Evolutionary conservation across 2,888 invertebrate genomes (phyloP).

Genomic region (Atherix ibis): DNA sequence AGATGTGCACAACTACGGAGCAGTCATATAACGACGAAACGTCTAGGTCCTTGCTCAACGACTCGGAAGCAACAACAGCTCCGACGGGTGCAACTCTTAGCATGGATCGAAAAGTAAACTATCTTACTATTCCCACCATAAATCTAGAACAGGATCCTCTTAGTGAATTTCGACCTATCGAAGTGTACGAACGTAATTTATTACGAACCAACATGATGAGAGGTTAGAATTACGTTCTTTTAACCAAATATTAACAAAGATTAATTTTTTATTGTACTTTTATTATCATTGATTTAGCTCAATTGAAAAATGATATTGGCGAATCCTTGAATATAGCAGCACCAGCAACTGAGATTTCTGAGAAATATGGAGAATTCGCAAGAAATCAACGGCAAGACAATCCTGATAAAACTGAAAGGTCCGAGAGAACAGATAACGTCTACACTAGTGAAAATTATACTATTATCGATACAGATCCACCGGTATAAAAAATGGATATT

Average conservation of each 20-base stretch:
- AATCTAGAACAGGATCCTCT: constrained; percentile 27
- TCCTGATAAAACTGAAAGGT: neutral
- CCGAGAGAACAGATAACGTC: constrained; percentile 20
- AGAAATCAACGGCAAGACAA: too few relatives aligned
- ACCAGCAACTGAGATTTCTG: constrained; percentile 1
- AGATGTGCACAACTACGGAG: neutral
- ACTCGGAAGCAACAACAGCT: constrained; percentile 14
- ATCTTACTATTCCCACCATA: constrained; percentile 23
- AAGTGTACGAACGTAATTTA: constrained; percentile 30
- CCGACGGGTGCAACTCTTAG: constrained; percentile 13
- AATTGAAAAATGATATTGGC: too few relatives aligned
- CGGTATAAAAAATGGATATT: constrained; percentile 1
- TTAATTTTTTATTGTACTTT: too few relatives aligned
- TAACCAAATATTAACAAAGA: too few relatives aligned
- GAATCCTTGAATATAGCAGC: too few relatives aligned
- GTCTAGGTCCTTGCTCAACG: constrained; percentile 1
- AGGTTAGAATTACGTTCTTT: neutral
- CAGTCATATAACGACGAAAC: neutral
- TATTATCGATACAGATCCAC: constrained; percentile 44
- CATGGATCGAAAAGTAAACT: constrained; percentile 18
- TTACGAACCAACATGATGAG: too few relatives aligned
- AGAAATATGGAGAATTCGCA: constrained; percentile 1
- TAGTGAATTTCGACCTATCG: constrained; percentile 27
- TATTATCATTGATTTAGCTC: too few relatives aligned
- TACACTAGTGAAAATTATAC: constrained; percentile 42